Evolutionary conservation across 2,113 vertebrate species (phyloP).

Genomic region (Balaeniceps rex): DNA sequence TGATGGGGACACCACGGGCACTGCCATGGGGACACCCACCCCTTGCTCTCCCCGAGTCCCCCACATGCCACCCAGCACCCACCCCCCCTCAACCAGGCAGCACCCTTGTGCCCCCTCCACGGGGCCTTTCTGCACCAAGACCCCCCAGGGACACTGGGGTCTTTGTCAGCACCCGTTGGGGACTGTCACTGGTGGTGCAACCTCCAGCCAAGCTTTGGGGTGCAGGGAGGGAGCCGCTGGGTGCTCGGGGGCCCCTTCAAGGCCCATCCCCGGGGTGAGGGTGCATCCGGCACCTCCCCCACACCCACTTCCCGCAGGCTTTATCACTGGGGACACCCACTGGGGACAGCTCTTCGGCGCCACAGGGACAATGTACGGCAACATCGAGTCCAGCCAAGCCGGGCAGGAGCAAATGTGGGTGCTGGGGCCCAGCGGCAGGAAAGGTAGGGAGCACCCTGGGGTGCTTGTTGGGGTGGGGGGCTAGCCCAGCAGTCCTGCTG

Average conservation of each 20-base stretch:
- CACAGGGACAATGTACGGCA: not conserved
- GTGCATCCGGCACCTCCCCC: not conserved
- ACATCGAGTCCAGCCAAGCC: not conserved
- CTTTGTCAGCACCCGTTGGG: not conserved
- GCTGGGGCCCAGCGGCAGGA: fast-evolving
- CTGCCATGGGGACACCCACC: not conserved
- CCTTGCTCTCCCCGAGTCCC: not conserved
- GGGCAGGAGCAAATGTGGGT: not conserved
- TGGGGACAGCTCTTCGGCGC: not conserved
- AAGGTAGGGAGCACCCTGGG: not conserved
- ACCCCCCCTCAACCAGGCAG: no score
- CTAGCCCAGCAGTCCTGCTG: not conserved
- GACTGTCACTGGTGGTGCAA: not conserved
- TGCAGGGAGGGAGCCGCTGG: not conserved
- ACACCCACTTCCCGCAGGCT: not conserved
- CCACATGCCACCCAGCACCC: not conserved
- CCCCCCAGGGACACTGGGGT: not conserved
- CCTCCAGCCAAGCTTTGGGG: not conserved
- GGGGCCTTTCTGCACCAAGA: no score
- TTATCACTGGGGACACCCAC: not conserved
- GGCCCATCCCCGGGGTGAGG: not conserved
- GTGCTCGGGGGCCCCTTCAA: not conserved
- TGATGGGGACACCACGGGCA: not conserved
- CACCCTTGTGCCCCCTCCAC: not conserved
- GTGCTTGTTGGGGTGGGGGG: not conserved